Percentiles rank a stretch among this genome's conserved stretches.
phyloP scores from a whole-genome alignment of 2,888 invertebrate species.

The Ganaspis brasiliensis region DNA sequence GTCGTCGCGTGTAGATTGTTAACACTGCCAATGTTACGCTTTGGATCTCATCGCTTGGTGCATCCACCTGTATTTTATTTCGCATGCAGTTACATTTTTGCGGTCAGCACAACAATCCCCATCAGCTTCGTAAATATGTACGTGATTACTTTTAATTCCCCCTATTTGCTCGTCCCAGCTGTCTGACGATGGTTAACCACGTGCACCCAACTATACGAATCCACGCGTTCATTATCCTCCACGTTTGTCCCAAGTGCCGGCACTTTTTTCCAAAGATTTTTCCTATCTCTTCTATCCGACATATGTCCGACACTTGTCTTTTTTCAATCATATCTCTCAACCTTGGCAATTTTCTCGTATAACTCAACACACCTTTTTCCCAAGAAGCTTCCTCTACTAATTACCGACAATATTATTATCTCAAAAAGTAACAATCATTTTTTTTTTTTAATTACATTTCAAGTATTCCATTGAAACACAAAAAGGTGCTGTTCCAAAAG shows the following conservation, averaged over 20 bases:
- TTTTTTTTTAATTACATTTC: no score
- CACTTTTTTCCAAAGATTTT: slow-evolving; percentile 45
- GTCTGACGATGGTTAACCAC: slow-evolving; percentile 70
- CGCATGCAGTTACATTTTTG: slow-evolving; percentile 72
- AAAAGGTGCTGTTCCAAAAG: no score
- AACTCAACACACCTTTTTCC: not conserved
- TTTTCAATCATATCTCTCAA: slow-evolving; percentile 15
- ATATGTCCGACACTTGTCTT: not conserved
- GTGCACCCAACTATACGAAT: slow-evolving; percentile 57
- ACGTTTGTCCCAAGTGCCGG: slow-evolving; percentile 50
- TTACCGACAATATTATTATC: no score
- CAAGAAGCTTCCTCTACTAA: not conserved
- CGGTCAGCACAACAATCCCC: slow-evolving; percentile 69
- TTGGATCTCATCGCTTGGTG: not conserved
- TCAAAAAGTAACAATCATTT: no score
- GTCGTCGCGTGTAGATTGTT: slow-evolving; percentile 21
- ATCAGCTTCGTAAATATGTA: slow-evolving; percentile 72
- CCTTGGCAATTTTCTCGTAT: not conserved
- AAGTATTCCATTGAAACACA: no score
- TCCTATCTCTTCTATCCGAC: not conserved
- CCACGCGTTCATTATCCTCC: slow-evolving; percentile 60
- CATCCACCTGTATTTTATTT: slow-evolving; percentile 53
- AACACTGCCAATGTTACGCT: slow-evolving; percentile 5
- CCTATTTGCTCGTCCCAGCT: slow-evolving; percentile 67
- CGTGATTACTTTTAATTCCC: slow-evolving; percentile 78